phyloP scores from a whole-genome alignment of 2,797 vertebrate genomes.

The Myotis daubentonii region DNA sequence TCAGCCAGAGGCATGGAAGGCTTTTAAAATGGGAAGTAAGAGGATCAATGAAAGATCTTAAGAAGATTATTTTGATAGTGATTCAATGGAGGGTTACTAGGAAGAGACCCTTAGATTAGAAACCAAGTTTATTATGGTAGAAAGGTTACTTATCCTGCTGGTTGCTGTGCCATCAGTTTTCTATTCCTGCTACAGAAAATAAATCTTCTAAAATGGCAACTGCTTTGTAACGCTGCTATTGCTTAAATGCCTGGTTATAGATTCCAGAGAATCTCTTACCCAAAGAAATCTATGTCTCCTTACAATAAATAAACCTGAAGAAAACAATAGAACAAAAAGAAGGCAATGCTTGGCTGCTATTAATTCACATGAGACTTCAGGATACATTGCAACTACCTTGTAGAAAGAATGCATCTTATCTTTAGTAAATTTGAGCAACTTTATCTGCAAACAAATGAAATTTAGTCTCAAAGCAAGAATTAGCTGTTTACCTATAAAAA shows the following conservation, averaged over 20 bases:
- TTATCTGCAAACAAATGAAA: background rate
- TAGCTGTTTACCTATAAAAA: background rate
- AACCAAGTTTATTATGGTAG: background rate
- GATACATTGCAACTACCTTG: background rate
- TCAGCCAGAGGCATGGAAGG: background rate
- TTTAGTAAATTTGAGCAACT: background rate
- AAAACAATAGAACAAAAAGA: background rate
- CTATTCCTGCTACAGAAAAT: background rate
- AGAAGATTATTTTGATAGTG: background rate
- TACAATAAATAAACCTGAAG: background rate
- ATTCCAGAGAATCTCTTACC: slow-evolving; percentile 30
- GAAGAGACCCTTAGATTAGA: too few relatives aligned
- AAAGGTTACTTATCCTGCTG: background rate
- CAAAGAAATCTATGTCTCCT: background rate
- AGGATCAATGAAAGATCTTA: background rate
- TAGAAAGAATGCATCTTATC: background rate
- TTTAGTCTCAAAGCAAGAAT: slow-evolving; percentile 3
- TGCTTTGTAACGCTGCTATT: background rate
- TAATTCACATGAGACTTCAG: background rate
- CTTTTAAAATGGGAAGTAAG: background rate
- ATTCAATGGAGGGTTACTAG: background rate
- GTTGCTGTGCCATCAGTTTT: background rate
- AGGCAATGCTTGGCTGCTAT: background rate
- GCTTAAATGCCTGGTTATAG: background rate
- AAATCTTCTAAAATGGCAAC: background rate